These are phyloP conservation scores for Beroe ovata DNA, from an alignment of 37 sponge, comb jelly and placozoan genomes.

Conservation along the genomic window DNA sequence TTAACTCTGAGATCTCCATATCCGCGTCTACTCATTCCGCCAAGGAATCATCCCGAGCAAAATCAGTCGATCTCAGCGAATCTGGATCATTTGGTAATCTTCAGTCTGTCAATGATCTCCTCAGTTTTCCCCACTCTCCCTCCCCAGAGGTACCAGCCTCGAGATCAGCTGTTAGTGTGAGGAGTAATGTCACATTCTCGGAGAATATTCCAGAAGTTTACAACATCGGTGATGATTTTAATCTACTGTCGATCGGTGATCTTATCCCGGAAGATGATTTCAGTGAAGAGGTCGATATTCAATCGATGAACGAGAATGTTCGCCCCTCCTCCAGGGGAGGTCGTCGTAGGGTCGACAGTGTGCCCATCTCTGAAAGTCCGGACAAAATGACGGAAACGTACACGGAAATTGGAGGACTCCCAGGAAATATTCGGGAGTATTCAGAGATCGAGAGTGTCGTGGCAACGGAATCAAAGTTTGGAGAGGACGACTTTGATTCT, in stretches of 20 bases:
- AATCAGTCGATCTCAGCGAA: neutral
- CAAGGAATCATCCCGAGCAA: neutral
- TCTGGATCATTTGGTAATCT: conserved; percentile 12
- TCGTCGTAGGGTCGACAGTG: neutral
- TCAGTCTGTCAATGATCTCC: conserved; percentile 43
- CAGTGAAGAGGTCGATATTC: neutral
- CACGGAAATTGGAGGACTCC: neutral
- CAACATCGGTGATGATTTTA: conserved; percentile 49
- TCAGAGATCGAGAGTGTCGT: neutral
- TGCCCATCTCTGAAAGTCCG: neutral
- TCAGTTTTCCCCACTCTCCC: conserved; percentile 11
- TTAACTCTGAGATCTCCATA: conserved; percentile 44
- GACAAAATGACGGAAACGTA: conserved; percentile 2
- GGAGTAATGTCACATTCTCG: conserved; percentile 22
- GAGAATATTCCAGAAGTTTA: conserved; percentile 31
- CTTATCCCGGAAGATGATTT: conserved; percentile 8
- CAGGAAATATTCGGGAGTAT: neutral
- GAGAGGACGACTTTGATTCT: neutral
- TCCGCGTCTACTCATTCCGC: neutral
- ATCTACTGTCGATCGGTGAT: conserved; percentile 37
- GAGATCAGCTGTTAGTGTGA: conserved; percentile 37
- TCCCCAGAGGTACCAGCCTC: neutral
- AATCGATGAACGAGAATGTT: neutral
- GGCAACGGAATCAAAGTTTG: neutral
- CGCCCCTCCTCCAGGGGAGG: neutral